Conservation (phyloP, 2,888 invertebrate species). For the Scrobipalpa costella region DNA sequence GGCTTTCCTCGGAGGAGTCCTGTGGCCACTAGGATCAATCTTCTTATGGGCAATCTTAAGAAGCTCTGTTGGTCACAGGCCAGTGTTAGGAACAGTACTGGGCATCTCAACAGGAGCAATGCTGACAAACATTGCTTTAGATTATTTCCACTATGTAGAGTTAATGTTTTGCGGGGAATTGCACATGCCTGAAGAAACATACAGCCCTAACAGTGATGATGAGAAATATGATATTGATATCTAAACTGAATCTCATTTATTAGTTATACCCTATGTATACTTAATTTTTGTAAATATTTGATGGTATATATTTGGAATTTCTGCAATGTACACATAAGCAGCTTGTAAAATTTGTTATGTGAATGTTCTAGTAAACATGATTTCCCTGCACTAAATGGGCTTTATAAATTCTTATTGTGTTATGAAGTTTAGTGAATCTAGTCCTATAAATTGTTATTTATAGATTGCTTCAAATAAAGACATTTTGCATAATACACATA, state of each 20-base stretch:
- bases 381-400: not conserved
- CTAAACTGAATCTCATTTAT: constrained; percentile 46
- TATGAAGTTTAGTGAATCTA: constrained; percentile 6
- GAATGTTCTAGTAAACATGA: not conserved
- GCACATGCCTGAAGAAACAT: constrained; percentile 69
- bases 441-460: not conserved
- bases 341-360: not conserved
- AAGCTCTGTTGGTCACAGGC: constrained; percentile 87
- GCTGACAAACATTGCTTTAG: constrained; percentile 82
- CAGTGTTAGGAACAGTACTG: constrained; percentile 83
- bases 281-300: constrained; percentile 17
- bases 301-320: constrained; percentile 13
- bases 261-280: not conserved
- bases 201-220: constrained; percentile 76
- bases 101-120: constrained; percentile 87
- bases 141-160: constrained; percentile 84
- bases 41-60: constrained; percentile 93
- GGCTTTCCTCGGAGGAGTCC: constrained; percentile 88
- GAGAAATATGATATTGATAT: constrained; percentile 78
- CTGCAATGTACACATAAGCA: constrained; percentile 9
- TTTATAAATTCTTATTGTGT: not conserved
- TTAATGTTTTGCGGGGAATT: constrained; percentile 79
- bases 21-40: constrained; percentile 95
- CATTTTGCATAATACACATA: not conserved
- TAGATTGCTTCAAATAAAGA: constrained; percentile 6